Evolutionary conservation across 2,888 invertebrate genomes (phyloP).

Genomic region (Luperina testacea): DNA sequence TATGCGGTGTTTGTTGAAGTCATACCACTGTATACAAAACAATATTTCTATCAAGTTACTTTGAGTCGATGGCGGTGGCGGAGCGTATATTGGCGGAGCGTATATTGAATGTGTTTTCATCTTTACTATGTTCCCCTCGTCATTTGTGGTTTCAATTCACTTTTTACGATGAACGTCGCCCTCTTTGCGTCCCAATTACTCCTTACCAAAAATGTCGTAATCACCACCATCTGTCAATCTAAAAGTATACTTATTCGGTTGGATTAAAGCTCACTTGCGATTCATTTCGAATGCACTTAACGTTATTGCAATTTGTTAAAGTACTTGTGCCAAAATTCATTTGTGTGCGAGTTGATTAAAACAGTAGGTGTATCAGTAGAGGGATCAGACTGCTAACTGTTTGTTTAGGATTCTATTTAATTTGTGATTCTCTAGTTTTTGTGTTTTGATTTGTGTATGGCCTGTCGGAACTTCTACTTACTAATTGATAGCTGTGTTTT

Average conservation of each 20-base stretch:
- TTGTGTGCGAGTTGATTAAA: conserved; percentile 62
- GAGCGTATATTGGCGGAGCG: conserved; percentile 51
- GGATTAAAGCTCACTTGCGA: conserved; percentile 56
- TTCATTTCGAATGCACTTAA: conserved; percentile 32
- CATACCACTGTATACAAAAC: neutral
- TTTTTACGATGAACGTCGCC: conserved; percentile 86
- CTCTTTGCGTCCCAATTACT: conserved; percentile 82
- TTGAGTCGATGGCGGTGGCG: conserved; percentile 16
- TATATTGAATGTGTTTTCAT: conserved; percentile 52
- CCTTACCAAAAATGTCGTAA: conserved; percentile 77
- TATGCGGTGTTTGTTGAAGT: neutral
- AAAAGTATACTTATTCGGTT: conserved; percentile 49
- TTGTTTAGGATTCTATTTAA: conserved; percentile 54
- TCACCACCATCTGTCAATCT: conserved; percentile 58
- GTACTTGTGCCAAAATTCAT: conserved; percentile 60
- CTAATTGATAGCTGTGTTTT: neutral
- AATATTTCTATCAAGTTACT: neutral
- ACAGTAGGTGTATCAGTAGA: conserved; percentile 57
- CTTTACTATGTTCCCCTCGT: conserved; percentile 78
- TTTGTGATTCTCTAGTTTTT: neutral
- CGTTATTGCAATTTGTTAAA: conserved; percentile 38
- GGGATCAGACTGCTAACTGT: conserved; percentile 54
- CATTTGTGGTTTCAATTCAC: conserved; percentile 90
- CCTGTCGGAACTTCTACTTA: neutral
- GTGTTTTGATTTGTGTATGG: neutral